Conservation (phyloP, 2,888 invertebrate species). For the Charanyca ferruginea region DNA sequence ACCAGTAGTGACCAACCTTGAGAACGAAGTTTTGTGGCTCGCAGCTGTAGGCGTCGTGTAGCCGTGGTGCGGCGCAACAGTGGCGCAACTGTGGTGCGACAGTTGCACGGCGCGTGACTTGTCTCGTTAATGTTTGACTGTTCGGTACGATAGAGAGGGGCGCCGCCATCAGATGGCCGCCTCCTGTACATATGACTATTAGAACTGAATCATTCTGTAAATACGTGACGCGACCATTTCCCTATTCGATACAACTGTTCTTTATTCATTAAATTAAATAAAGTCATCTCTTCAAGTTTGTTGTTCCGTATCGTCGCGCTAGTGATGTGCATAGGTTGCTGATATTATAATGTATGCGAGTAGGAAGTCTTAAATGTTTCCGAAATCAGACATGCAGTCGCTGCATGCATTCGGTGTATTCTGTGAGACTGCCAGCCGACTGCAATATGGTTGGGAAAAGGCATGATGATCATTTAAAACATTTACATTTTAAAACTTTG, state of each 20-base stretch:
- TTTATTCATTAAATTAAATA: constrained; percentile 17
- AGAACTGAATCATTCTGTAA: constrained; percentile 35
- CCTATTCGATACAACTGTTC: constrained; percentile 23
- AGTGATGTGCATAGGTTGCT: too few species aligned
- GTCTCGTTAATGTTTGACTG: constrained; percentile 27
- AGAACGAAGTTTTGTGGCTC: constrained; percentile 20
- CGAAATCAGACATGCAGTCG: too few species aligned
- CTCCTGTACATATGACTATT: constrained; percentile 35
- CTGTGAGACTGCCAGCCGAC: too few species aligned
- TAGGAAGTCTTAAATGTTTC: too few species aligned
- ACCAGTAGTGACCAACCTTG: not conserved
- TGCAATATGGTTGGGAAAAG: too few species aligned
- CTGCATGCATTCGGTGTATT: too few species aligned
- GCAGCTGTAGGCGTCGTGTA: not conserved
- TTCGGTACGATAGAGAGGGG: constrained; percentile 23
- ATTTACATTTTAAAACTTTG: too few species aligned
- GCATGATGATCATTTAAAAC: too few species aligned
- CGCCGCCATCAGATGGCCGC: constrained; percentile 30
- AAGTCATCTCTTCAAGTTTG: not conserved
- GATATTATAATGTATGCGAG: too few species aligned
- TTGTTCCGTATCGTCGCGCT: not conserved
- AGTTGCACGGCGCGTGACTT: constrained; percentile 7
- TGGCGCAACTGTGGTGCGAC: not conserved
- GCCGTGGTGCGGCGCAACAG: constrained; percentile 6
- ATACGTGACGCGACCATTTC: constrained; percentile 18